Evolutionary conservation across 2,888 invertebrate genomes (phyloP).

Genomic region (Hydropsyche betteni): DNA sequence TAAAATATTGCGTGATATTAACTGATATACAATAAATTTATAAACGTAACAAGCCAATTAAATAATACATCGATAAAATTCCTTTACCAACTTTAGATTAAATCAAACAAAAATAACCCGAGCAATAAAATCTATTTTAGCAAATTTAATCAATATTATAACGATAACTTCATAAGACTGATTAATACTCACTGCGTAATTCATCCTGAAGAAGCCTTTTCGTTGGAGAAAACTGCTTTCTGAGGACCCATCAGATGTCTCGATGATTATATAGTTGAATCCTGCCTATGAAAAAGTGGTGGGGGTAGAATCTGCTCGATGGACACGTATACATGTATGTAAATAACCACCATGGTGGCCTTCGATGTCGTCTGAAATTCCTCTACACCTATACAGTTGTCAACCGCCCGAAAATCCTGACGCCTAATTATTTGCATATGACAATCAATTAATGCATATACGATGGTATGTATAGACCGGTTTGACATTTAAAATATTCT

Average conservation of each 20-base stretch:
- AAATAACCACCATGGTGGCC: conserved; percentile 16
- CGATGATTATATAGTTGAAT: conserved; percentile 27
- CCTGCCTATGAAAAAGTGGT: conserved; percentile 23
- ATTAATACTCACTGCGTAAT: conserved; percentile 36
- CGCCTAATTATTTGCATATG: conserved; percentile 39
- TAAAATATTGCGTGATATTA: too few species aligned
- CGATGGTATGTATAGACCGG: neutral
- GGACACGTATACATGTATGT: conserved; percentile 2
- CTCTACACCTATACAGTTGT: conserved; percentile 31
- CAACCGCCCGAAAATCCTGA: conserved; percentile 28
- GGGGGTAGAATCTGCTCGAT: conserved; percentile 26
- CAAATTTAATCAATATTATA: too few species aligned
- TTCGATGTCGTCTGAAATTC: conserved; percentile 30
- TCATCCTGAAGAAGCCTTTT: conserved; percentile 42
- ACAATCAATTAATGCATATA: conserved; percentile 21
- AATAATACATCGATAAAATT: too few species aligned
- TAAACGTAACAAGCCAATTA: too few species aligned
- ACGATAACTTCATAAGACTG: too few species aligned
- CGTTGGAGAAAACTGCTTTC: conserved; percentile 47
- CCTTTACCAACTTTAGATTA: too few species aligned
- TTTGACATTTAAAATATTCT: conserved; percentile 26
- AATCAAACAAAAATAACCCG: too few species aligned
- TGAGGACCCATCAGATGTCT: conserved; percentile 29
- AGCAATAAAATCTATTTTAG: too few species aligned
- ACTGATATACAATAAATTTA: too few species aligned